Evolutionary conservation across 2,797 vertebrate genomes (phyloP), one percentile per base, ranked within the genome.

Genomic region (Onychomys leucogaster): DNA sequence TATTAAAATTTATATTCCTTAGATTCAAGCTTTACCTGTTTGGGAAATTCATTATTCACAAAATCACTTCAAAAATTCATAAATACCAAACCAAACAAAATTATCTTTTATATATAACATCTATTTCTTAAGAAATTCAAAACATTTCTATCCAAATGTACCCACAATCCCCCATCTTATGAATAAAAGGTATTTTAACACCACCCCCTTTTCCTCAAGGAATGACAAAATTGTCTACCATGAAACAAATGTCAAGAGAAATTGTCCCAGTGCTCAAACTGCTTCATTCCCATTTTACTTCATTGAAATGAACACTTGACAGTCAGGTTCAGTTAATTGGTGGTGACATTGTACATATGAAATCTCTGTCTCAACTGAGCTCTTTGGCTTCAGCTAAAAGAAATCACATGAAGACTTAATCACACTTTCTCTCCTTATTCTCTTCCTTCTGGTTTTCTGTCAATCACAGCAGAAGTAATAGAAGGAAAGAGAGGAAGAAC

Each of bases 21-120:
- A 65, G 4, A 84, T n/a, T 93, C 17, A 32, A 65, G 3, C 27
- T 87, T 90, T 81, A 25, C 11, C 12, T 25, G 0, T 49, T 76
- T 90, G 3, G 11, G 80, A 89, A 63, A 1, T 84, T 82, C 37
- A 14, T 63, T 6, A 94, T 93, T 89, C 21, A 75, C 6, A 71
- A 55, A 59, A 89, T 41, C 5, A 29, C 9, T n/a, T 96, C 52
- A 84, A 83, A 95, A n/a, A 65, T 75, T 80, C 10, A 71, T 89
- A 57, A 91, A 65, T 65, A 65, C 16, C 32, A 84, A 29, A 59
- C 3, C 6, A 91, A 88, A 86, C 29, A 12, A 85, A 27, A 5
- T 83, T 88, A 89, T 37, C 3, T 21, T 78, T 90, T 49, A 17
- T 46, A 21, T 46, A 57, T 27, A n/a, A 29, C 4, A 77, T 12